Conservation (phyloP, 2,113 vertebrate species). For the Leucoraja erinaceus region DNA sequence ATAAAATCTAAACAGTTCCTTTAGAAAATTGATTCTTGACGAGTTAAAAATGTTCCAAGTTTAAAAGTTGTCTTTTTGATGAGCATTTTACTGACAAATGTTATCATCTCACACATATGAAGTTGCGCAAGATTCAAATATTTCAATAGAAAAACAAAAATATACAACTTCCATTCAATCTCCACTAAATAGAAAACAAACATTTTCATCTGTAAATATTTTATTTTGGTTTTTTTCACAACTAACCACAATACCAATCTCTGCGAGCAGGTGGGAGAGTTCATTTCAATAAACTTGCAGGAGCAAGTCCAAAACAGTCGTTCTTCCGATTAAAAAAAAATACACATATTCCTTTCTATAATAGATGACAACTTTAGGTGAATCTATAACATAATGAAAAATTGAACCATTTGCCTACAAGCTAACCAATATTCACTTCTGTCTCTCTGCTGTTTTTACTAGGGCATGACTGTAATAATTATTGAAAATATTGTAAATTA, state of each 20-base stretch:
- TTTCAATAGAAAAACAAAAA: not conserved
- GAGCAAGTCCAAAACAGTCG: not conserved
- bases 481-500: not conserved
- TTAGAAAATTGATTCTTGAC: not conserved
- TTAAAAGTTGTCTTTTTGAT: not conserved
- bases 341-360: not conserved
- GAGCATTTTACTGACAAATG: not conserved
- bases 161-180: not conserved
- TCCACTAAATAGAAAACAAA: not conserved
- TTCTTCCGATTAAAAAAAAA: not conserved
- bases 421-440: not conserved
- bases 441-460: not conserved
- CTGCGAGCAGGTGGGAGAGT: not conserved
- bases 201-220: not conserved
- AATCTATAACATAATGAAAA: not conserved
- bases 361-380: not conserved
- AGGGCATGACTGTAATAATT: not conserved
- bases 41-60: not conserved
- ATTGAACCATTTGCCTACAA: not conserved
- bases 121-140: not conserved
- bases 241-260: not conserved
- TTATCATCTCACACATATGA: not conserved
- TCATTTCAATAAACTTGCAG: not conserved
- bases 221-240: not conserved
- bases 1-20: not conserved